Conservation (phyloP, 1,140 invertebrate genomes). For the Mamestra configurata region DNA sequence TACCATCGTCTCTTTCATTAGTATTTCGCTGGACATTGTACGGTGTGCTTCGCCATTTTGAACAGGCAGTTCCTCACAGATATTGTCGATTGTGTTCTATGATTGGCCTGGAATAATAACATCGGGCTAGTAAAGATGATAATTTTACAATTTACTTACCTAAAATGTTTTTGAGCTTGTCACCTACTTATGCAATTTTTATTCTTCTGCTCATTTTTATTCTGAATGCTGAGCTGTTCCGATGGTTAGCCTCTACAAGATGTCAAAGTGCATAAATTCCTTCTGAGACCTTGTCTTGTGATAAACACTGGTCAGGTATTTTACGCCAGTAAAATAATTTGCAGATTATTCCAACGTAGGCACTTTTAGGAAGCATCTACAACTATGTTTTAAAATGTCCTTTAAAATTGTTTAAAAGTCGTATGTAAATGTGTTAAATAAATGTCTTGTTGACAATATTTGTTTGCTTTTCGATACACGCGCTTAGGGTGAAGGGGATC, state of each 20-base stretch:
- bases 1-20: no score
- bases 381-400: conserved; percentile 4
- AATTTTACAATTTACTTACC: no score
- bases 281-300: neutral
- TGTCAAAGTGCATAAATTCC: neutral
- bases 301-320: neutral
- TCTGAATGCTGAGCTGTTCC: neutral
- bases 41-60: no score
- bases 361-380: neutral
- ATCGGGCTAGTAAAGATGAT: no score
- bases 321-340: neutral
- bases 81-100: no score
- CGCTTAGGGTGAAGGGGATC: no score
- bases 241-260: neutral
- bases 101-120: no score
- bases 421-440: conserved; percentile 35
- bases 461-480: neutral
- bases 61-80: no score
- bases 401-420: conserved; percentile 2
- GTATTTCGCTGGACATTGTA: no score
- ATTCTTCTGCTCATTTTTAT: neutral
- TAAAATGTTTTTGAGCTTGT: neutral
- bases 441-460: conserved; percentile 27
- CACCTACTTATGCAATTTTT: neutral
- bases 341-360: neutral